Evolutionary conservation across 2,797 vertebrate genomes (phyloP).

Genomic region (Chelon auratus): DNA sequence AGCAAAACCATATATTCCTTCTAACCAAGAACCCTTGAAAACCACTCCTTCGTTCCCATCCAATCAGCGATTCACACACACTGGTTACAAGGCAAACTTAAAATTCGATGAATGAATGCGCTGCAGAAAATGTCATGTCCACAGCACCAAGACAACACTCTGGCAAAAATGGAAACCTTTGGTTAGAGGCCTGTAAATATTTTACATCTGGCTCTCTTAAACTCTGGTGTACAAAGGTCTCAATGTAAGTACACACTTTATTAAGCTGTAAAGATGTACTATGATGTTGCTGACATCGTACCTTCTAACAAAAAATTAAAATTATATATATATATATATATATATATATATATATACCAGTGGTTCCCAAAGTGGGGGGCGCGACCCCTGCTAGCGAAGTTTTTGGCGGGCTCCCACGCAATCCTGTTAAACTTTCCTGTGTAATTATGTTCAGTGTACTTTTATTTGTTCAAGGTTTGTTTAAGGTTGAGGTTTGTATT

Average conservation of each 20-base stretch:
- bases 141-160: constrained; percentile 6
- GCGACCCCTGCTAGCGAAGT: no score
- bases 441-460: no score
- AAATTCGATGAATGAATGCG: constrained; percentile 8
- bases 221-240: not conserved
- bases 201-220: not conserved
- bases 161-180: not conserved
- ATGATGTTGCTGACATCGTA: not conserved
- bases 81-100: not conserved
- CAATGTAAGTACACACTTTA: not conserved
- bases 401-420: no score
- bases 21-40: constrained; percentile 15
- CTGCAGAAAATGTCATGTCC: not conserved
- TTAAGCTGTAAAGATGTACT: not conserved
- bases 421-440: no score
- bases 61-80: not conserved
- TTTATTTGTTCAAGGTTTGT: no score
- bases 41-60: not conserved
- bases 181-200: constrained; percentile 3
- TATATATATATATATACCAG: no score
- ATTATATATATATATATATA: no score
- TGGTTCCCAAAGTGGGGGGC: no score
- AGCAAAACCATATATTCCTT: constrained; percentile 9
- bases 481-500: no score
- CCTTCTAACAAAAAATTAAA: no score